Percentiles rank a stretch among this genome's conserved stretches.
phyloP scores from a whole-genome alignment of 2,797 vertebrate species.

The Sebastes nivosus region DNA sequence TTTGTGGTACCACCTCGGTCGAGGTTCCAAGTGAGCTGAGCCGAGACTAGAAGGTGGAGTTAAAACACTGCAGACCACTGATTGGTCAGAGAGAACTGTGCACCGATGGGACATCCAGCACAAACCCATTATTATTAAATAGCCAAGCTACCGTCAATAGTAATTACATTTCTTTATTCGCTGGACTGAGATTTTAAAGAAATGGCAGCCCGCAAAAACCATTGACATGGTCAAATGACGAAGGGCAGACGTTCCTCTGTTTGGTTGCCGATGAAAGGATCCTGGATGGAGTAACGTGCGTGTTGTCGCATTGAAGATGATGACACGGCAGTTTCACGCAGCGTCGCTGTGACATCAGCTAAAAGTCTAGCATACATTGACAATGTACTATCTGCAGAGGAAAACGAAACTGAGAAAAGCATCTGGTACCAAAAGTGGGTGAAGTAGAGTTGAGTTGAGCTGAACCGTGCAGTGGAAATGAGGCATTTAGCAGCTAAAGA shows the following conservation, averaged over 20 bases:
- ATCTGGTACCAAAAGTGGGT: not conserved
- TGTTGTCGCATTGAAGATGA: not conserved
- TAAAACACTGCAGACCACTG: not conserved
- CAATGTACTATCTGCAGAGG: not conserved
- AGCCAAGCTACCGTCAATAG: not conserved
- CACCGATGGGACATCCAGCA: not conserved
- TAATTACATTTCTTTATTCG: not conserved
- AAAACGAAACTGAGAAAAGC: not conserved
- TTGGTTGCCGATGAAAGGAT: not conserved
- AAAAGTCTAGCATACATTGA: not conserved
- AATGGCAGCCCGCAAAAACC: not conserved
- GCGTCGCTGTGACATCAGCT: not conserved
- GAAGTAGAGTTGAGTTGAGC: not conserved
- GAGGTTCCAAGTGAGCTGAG: not conserved
- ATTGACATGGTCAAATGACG: not conserved
- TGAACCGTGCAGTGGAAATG: not conserved
- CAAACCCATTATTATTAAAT: not conserved
- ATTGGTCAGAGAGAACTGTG: not conserved
- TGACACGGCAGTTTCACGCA: too few species aligned
- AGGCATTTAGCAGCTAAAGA: not conserved
- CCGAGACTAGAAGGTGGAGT: not conserved
- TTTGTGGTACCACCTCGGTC: not conserved
- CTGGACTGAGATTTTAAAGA: not conserved
- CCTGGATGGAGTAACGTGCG: not conserved
- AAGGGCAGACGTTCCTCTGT: not conserved